Evolutionary conservation across 2,797 vertebrate genomes (phyloP).

Genomic region (Scleropages formosus): DNA sequence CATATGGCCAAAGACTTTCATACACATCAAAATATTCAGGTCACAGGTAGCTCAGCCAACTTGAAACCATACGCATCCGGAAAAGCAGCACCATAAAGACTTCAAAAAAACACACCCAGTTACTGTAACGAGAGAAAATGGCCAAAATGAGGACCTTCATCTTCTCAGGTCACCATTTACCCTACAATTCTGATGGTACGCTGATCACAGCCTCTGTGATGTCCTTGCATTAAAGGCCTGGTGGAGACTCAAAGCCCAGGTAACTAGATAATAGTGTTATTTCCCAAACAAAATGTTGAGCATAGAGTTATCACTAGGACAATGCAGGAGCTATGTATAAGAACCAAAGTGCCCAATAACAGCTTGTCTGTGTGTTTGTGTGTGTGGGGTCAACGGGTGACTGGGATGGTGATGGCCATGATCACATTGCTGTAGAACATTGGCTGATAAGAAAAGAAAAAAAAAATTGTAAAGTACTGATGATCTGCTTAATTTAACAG

Average conservation of each 20-base stretch:
- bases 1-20: neutral
- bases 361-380: neutral
- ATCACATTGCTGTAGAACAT: too few species aligned
- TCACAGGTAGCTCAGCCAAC: neutral
- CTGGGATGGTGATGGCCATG: too few species aligned
- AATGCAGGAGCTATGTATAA: neutral
- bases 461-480: too few species aligned
- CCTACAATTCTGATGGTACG: conserved; percentile 46
- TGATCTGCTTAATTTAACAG: too few species aligned
- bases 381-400: too few species aligned
- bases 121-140: conserved; percentile 6
- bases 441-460: too few species aligned
- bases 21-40: neutral
- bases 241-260: conserved; percentile 48
- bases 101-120: conserved; percentile 18
- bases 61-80: neutral
- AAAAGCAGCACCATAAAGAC: conserved; percentile 15
- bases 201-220: conserved; percentile 37
- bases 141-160: conserved; percentile 51
- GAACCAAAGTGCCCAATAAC: conserved; percentile 3
- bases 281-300: conserved; percentile 51
- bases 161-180: conserved; percentile 39
- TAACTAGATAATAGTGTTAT: conserved; percentile 55
- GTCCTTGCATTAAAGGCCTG: conserved; percentile 56
- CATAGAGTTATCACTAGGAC: neutral